Evolutionary conservation across 2,888 invertebrate genomes (phyloP).

Genomic region (Myathropa florea): DNA sequence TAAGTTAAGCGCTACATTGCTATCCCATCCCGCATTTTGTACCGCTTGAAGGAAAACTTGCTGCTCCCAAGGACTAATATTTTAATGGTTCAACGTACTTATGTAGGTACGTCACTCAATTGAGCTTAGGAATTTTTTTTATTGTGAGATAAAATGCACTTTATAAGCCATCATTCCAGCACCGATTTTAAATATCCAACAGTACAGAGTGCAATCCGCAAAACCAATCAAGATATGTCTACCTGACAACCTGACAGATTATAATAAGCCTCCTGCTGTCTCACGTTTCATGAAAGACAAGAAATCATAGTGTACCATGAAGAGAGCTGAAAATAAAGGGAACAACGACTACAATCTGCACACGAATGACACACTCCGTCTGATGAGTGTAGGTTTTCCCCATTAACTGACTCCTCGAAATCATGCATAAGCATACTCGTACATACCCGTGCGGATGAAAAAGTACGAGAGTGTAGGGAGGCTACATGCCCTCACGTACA

Average conservation of each 20-base stretch:
- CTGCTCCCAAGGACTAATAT: neutral
- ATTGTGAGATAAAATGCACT: neutral
- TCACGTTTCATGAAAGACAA: constrained; percentile 49
- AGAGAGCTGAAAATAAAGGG: constrained; percentile 58
- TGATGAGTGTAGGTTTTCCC: constrained; percentile 70
- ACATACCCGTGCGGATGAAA: neutral
- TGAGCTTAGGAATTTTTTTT: neutral
- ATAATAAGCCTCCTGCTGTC: constrained; percentile 68
- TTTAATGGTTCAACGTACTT: neutral
- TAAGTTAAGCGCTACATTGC: no score
- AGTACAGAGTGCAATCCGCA: constrained; percentile 28
- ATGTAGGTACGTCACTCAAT: neutral
- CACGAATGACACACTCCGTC: constrained; percentile 64
- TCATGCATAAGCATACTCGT: constrained; percentile 26
- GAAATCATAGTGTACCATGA: constrained; percentile 60
- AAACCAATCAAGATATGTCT: constrained; percentile 70
- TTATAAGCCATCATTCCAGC: neutral
- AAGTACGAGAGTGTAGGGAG: neutral
- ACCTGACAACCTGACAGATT: constrained; percentile 66
- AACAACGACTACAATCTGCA: constrained; percentile 66
- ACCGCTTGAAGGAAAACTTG: neutral
- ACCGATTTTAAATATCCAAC: neutral
- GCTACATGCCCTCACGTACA: constrained; percentile 58
- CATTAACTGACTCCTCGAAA: constrained; percentile 56
- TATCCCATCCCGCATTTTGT: neutral